phyloP scores from a whole-genome alignment of 2,888 invertebrate species.

The Temnothorax rugatulus region DNA sequence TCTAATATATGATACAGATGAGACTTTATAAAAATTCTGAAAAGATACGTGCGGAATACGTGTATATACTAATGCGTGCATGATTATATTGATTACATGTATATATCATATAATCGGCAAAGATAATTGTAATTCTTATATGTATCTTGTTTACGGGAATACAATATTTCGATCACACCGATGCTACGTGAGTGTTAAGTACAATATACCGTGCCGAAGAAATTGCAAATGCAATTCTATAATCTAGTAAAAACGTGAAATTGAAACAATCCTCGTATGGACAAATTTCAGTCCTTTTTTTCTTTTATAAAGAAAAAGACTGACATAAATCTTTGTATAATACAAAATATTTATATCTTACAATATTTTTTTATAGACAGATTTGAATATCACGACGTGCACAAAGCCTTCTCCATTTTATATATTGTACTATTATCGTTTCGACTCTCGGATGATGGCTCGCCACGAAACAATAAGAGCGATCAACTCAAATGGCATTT shows the following conservation, averaged over 20 bases:
- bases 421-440: slow-evolving; percentile 32
- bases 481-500: slow-evolving; percentile 9
- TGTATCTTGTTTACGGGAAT: background rate
- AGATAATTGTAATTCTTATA: background rate
- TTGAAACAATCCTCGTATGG: background rate
- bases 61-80: slow-evolving; percentile 6
- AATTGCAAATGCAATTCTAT: slow-evolving; percentile 17
- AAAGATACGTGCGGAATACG: slow-evolving; percentile 22
- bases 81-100: slow-evolving; percentile 12
- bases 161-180: background rate
- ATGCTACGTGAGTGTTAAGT: background rate
- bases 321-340: slow-evolving; percentile 21
- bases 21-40: slow-evolving; percentile 29
- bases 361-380: slow-evolving; percentile 12
- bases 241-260: background rate
- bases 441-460: background rate
- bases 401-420: slow-evolving; percentile 16
- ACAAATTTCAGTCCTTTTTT: background rate
- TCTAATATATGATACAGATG: slow-evolving; percentile 28
- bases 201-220: background rate
- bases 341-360: slow-evolving; percentile 26
- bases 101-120: slow-evolving; percentile 24
- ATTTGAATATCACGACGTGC: slow-evolving; percentile 33
- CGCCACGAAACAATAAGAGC: background rate
- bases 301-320: background rate